A percentile compares a stretch with the other conserved stretches of the same genome.
phyloP scores from a whole-genome alignment of 2,888 invertebrate species.

The Thymelicus lineola region DNA sequence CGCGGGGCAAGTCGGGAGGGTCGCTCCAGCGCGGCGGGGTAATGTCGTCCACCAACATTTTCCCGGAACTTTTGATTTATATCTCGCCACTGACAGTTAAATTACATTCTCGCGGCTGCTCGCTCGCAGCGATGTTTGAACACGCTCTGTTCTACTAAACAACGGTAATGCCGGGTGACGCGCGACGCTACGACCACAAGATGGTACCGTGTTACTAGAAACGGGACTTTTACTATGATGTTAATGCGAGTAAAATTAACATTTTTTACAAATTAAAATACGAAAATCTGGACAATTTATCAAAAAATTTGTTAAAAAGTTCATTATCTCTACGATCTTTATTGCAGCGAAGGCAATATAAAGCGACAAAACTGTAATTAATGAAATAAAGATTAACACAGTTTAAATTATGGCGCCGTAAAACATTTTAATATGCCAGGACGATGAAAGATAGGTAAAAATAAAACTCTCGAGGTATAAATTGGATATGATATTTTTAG shows the following conservation, averaged over 20 bases:
- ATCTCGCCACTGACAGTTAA: conserved; percentile 20
- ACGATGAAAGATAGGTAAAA: conserved; percentile 11
- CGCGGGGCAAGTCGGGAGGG: not conserved
- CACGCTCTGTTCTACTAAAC: not conserved
- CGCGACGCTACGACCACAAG: too few relatives aligned
- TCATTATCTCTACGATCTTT: conserved; percentile 1
- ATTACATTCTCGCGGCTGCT: conserved; percentile 20
- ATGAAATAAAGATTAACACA: conserved; percentile 15
- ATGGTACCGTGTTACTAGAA: too few relatives aligned
- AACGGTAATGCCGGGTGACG: not conserved
- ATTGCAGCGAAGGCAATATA: conserved; percentile 5
- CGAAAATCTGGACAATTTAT: conserved; percentile 4
- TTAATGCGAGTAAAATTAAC: not conserved
- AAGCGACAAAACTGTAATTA: conserved; percentile 9
- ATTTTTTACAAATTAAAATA: conserved; percentile 2
- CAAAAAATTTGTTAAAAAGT: conserved; percentile 6
- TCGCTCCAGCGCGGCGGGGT: not conserved
- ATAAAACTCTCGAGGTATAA: not conserved
- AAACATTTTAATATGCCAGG: conserved; percentile 15
- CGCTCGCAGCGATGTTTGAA: not conserved
- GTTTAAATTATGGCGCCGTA: conserved; percentile 13
- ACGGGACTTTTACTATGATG: too few relatives aligned
- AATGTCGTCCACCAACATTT: conserved; percentile 1
- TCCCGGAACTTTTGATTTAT: conserved; percentile 23
- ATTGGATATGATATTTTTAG: conserved; percentile 3